Percentiles rank a stretch among this genome's conserved stretches.
Conservation (phyloP, 2,888 invertebrate genomes). For the Bhutanitis thaidina region DNA sequence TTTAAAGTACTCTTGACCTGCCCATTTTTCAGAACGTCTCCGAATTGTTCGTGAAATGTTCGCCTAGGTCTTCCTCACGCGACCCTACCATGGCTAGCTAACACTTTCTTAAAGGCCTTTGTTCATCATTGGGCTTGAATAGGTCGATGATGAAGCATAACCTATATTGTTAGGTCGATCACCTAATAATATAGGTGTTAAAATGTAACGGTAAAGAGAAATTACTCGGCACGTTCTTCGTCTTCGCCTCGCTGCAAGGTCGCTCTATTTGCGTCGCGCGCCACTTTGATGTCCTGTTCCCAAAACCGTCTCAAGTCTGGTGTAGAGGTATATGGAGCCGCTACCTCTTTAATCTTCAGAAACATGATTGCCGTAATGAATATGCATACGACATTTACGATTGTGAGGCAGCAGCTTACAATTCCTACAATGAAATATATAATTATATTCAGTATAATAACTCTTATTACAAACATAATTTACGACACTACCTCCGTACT, state of each 20-base stretch:
- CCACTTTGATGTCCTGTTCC: constrained; percentile 89
- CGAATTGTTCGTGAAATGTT: too few species aligned
- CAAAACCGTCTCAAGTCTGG: constrained; percentile 87
- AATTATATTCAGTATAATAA: neutral
- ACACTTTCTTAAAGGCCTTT: too few species aligned
- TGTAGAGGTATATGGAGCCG: constrained; percentile 88
- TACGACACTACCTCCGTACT: too few species aligned
- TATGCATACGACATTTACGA: constrained; percentile 91
- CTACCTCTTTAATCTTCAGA: constrained; percentile 91
- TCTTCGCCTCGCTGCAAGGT: constrained; percentile 79
- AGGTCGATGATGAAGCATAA: too few species aligned
- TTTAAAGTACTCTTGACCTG: too few species aligned
- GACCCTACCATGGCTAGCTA: too few species aligned
- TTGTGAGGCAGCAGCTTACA: constrained; percentile 88
- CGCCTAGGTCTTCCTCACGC: too few species aligned
- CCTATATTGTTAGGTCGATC: too few species aligned
- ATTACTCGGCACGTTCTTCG: constrained; percentile 67
- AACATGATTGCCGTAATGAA: constrained; percentile 89
- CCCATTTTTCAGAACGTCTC: too few species aligned
- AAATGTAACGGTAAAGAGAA: neutral
- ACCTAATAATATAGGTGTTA: too few species aligned
- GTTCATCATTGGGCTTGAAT: too few species aligned
- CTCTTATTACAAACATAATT: too few species aligned
- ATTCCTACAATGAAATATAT: constrained; percentile 65
- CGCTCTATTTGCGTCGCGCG: constrained; percentile 83